phyloP scores from a whole-genome alignment of 2,888 invertebrate species.

The Lasioglossum oenotherae region DNA sequence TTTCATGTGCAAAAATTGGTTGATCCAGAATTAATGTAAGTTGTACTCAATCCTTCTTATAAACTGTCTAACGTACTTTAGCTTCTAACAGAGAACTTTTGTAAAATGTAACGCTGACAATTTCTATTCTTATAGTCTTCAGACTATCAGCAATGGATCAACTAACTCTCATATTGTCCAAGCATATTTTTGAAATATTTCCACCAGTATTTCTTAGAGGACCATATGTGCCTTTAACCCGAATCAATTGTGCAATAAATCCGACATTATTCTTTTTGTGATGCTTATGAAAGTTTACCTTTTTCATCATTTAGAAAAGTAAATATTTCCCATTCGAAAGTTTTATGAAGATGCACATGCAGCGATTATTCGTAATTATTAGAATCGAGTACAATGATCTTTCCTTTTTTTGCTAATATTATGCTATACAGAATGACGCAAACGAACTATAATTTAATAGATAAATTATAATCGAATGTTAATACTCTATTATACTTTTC shows the following conservation, averaged over 20 bases:
- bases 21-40: constrained; percentile 60
- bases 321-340: constrained; percentile 14
- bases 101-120: constrained; percentile 34
- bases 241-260: constrained; percentile 55
- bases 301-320: constrained; percentile 19
- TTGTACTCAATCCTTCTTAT: constrained; percentile 43
- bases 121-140: constrained; percentile 47
- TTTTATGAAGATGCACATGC: neutral
- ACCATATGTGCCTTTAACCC: constrained; percentile 72
- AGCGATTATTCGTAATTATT: constrained; percentile 3
- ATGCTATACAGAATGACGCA: neutral
- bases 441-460: constrained; percentile 32
- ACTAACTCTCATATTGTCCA: constrained; percentile 60
- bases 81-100: constrained; percentile 11
- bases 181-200: constrained; percentile 56
- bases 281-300: constrained; percentile 10
- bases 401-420: neutral
- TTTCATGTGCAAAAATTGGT: constrained; percentile 53
- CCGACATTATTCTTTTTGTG: constrained; percentile 36
- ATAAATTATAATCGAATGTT: constrained; percentile 33
- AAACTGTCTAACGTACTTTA: constrained; percentile 29
- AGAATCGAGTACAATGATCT: constrained; percentile 7
- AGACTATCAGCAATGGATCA: constrained; percentile 50
- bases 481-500: constrained; percentile 30
- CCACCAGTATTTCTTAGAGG: constrained; percentile 58